These are phyloP conservation scores for Acestrorhynchus altus DNA, from an alignment of 2,797 vertebrate genomes.

Conservation along the genomic window DNA sequence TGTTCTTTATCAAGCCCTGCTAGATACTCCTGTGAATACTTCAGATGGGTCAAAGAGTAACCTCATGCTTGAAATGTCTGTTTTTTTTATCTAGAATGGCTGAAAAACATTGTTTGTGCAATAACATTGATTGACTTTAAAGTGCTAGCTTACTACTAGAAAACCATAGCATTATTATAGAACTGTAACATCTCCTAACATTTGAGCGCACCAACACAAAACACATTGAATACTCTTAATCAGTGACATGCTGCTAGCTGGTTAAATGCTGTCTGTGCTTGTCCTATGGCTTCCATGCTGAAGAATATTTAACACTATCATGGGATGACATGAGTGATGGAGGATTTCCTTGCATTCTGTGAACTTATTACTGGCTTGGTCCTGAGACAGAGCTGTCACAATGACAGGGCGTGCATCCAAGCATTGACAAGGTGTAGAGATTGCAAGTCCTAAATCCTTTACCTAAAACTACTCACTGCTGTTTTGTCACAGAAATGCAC, in stretches of 20 bases:
- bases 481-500: neutral
- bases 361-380: constrained; percentile 40
- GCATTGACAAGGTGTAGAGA: constrained; percentile 8
- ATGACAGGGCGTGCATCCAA: constrained; percentile 33
- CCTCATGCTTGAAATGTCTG: no score
- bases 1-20: no score
- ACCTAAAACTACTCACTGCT: neutral
- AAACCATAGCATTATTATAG: no score
- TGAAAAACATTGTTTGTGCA: no score
- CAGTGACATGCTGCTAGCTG: neutral
- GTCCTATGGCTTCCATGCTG: constrained; percentile 19
- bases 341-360: constrained; percentile 47
- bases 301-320: constrained; percentile 32
- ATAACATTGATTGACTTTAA: no score
- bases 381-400: constrained; percentile 35
- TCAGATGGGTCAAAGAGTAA: no score
- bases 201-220: neutral
- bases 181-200: no score
- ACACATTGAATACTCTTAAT: neutral
- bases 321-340: constrained; percentile 48
- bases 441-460: constrained; percentile 35
- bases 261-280: neutral
- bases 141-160: no score
- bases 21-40: no score
- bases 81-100: no score